phyloP scores from a whole-genome alignment of 2,888 invertebrate species.

The Leucania comma region DNA sequence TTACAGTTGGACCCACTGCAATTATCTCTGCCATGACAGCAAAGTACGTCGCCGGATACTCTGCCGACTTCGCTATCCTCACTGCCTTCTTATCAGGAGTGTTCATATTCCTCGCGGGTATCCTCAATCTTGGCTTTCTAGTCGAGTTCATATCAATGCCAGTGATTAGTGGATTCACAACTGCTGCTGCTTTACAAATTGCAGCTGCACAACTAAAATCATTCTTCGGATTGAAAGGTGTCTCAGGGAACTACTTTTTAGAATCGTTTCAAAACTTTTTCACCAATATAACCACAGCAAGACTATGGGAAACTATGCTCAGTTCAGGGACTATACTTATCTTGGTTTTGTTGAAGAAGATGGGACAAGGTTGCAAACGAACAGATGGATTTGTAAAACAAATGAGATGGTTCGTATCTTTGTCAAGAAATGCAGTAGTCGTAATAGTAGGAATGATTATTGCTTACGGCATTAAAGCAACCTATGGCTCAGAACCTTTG shows the following conservation, averaged over 20 bases:
- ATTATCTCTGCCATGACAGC: constrained; percentile 96
- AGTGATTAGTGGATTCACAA: constrained; percentile 96
- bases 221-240: constrained; percentile 92
- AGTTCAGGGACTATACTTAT: constrained; percentile 92
- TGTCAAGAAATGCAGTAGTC: constrained; percentile 95
- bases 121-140: constrained; percentile 95
- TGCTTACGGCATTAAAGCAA: constrained; percentile 85
- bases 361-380: constrained; percentile 90
- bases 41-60: constrained; percentile 91
- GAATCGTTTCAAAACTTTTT: constrained; percentile 92
- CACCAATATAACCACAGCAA: constrained; percentile 90
- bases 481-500: constrained; percentile 89
- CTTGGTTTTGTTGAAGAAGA: constrained; percentile 91
- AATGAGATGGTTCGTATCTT: constrained; percentile 91
- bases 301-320: constrained; percentile 92
- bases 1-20: constrained; percentile 96
- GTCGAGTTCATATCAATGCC: constrained; percentile 96
- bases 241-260: constrained; percentile 92
- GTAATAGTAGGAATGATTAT: constrained; percentile 93
- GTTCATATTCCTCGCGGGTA: constrained; percentile 93
- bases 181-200: constrained; percentile 96
- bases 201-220: constrained; percentile 95
- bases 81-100: constrained; percentile 94
- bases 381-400: constrained; percentile 86
- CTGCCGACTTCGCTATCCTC: constrained; percentile 93